A percentile compares a stretch with the other conserved stretches of the same genome.
These are phyloP conservation scores for Alcis repandata DNA, from an alignment of 2,888 invertebrate genomes.

Conservation along the genomic window DNA sequence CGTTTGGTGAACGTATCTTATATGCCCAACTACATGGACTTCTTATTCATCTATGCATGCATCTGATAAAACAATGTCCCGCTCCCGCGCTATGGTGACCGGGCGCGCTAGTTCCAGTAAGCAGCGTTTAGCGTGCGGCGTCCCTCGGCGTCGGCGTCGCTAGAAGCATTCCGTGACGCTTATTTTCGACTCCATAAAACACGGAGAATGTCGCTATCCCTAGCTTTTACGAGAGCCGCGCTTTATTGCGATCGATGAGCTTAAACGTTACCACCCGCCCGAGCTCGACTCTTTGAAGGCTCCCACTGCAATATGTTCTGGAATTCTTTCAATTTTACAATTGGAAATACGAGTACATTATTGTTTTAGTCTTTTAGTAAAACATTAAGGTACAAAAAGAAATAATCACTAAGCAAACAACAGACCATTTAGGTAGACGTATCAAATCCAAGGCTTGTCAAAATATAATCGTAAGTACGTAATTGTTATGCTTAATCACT, in stretches of 20 bases:
- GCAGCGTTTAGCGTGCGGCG: not conserved
- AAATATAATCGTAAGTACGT: too few species aligned
- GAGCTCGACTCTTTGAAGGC: not conserved
- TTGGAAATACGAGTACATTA: constrained; percentile 43
- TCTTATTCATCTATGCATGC: too few species aligned
- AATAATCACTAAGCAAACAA: too few species aligned
- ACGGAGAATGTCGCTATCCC: constrained; percentile 58
- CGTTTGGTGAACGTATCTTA: too few species aligned
- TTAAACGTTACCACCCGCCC: constrained; percentile 33
- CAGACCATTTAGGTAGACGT: too few species aligned
- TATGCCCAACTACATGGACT: too few species aligned
- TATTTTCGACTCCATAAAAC: constrained; percentile 62
- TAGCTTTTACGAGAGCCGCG: constrained; percentile 42
- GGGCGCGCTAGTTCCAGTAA: not conserved
- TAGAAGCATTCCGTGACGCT: constrained; percentile 42
- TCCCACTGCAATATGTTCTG: constrained; percentile 44
- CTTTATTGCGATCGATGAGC: constrained; percentile 54
- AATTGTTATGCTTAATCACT: too few species aligned
- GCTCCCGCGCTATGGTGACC: not conserved
- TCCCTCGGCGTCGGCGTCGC: not conserved
- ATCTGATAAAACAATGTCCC: not conserved
- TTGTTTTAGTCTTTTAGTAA: constrained; percentile 7
- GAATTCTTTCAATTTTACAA: constrained; percentile 43
- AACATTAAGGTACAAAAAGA: too few species aligned
- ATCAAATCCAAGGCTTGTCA: too few species aligned